Conservation (phyloP, 2,888 invertebrate genomes). For the Mechanitis mazaeus region DNA sequence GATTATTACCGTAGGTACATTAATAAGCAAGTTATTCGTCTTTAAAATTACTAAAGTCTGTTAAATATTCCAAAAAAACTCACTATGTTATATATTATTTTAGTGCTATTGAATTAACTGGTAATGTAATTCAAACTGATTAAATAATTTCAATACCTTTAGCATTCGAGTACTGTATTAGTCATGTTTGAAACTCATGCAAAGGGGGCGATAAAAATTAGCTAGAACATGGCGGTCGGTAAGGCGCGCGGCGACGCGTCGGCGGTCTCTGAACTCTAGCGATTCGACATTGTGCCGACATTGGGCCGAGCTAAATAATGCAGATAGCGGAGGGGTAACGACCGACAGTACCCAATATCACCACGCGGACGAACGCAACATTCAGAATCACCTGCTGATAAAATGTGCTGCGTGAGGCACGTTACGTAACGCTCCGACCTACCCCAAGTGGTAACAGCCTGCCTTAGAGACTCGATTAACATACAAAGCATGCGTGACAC, state of each 20-base stretch:
- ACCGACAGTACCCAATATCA: slow-evolving; percentile 72
- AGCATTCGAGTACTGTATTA: not conserved
- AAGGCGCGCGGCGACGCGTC: slow-evolving; percentile 56
- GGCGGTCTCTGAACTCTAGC: slow-evolving; percentile 67
- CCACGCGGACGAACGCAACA: slow-evolving; percentile 61
- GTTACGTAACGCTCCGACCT: slow-evolving; percentile 56
- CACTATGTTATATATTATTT: too few species aligned
- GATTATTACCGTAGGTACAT: not conserved
- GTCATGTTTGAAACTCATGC: slow-evolving; percentile 15
- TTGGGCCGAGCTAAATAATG: slow-evolving; percentile 72
- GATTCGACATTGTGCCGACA: slow-evolving; percentile 73
- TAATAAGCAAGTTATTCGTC: too few species aligned
- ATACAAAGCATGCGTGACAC: slow-evolving; percentile 22
- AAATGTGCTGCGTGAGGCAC: slow-evolving; percentile 38
- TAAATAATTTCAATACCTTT: too few species aligned
- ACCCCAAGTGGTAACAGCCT: slow-evolving; percentile 42
- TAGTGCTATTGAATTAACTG: too few species aligned
- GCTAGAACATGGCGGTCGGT: slow-evolving; percentile 56
- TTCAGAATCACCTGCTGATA: slow-evolving; percentile 55
- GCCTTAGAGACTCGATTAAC: slow-evolving; percentile 13
- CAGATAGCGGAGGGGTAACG: slow-evolving; percentile 72
- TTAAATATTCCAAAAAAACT: too few species aligned
- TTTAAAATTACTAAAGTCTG: too few species aligned
- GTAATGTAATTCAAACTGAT: too few species aligned
- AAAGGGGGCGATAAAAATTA: slow-evolving; percentile 48